Percentiles rank a stretch among this genome's conserved stretches.
These are phyloP conservation scores for Schizaphis graminum DNA, from an alignment of 2,888 invertebrate species.

Conservation along the genomic window DNA sequence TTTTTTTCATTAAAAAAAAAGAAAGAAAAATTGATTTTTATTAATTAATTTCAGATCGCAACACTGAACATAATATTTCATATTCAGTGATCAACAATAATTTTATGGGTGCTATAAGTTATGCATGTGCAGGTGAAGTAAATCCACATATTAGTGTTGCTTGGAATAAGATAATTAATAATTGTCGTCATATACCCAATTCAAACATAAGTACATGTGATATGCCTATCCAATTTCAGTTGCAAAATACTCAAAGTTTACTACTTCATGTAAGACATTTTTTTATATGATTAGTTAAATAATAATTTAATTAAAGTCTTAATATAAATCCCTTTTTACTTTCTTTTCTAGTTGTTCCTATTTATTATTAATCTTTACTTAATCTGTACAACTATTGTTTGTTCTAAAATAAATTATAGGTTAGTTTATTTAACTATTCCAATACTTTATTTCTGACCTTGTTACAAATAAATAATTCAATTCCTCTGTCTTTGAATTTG, in stretches of 20 bases:
- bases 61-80: slow-evolving; percentile 91
- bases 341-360: background rate
- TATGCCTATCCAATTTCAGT: slow-evolving; percentile 86
- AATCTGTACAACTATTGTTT: background rate
- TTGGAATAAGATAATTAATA: slow-evolving; percentile 86
- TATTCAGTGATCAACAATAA: slow-evolving; percentile 85
- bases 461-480: too few species aligned
- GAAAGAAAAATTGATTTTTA: background rate
- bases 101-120: slow-evolving; percentile 88
- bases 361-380: background rate
- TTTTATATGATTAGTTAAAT: background rate
- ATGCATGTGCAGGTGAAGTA: slow-evolving; percentile 93
- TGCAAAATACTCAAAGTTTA: slow-evolving; percentile 93
- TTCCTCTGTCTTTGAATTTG: too few species aligned
- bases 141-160: slow-evolving; percentile 91
- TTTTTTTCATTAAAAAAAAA: background rate
- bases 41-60: slow-evolving; percentile 79
- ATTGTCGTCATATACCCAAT: slow-evolving; percentile 91
- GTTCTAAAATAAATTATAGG: background rate
- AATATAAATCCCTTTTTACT: background rate
- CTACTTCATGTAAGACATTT: slow-evolving; percentile 81
- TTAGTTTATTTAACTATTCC: background rate
- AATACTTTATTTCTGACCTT: background rate
- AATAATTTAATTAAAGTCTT: background rate
- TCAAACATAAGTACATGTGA: slow-evolving; percentile 89